Conservation (phyloP, 1,140 invertebrate species). For the Hestina assimilis region DNA sequence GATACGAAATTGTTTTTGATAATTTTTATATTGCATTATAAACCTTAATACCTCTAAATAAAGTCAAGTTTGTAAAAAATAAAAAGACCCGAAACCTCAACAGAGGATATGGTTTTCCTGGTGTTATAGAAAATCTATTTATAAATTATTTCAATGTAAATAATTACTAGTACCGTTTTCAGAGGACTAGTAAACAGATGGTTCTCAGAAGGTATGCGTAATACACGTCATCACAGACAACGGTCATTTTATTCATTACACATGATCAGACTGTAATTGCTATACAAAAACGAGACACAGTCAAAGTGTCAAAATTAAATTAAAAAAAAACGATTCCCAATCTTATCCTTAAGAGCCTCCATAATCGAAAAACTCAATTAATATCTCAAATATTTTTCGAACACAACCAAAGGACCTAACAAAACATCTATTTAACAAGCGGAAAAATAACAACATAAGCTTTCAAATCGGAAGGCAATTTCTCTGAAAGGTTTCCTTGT, state of each 20-base stretch:
- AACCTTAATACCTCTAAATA: background rate
- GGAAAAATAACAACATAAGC: conserved; percentile 11
- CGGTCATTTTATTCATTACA: background rate
- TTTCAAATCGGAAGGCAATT: conserved; percentile 27
- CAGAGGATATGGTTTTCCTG: background rate
- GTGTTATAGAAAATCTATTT: background rate
- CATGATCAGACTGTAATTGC: background rate
- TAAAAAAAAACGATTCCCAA: too few species aligned
- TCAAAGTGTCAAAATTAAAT: too few species aligned
- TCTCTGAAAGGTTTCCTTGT: conserved; percentile 28
- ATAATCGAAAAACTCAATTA: too few species aligned
- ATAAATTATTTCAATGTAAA: background rate
- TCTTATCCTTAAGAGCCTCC: too few species aligned
- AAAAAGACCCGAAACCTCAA: background rate
- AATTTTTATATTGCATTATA: background rate
- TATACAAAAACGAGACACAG: too few species aligned
- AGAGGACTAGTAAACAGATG: conserved; percentile 1
- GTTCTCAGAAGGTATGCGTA: conserved; percentile 1
- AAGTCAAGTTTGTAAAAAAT: background rate
- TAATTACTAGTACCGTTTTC: background rate
- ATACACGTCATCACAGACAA: background rate
- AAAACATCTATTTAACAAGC: background rate
- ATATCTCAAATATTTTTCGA: too few species aligned
- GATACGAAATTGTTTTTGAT: conserved; percentile 4
- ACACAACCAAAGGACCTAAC: too few species aligned